These are phyloP conservation scores for Ylistrum balloti DNA, from an alignment of 1,140 invertebrate genomes.

Conservation along the genomic window DNA sequence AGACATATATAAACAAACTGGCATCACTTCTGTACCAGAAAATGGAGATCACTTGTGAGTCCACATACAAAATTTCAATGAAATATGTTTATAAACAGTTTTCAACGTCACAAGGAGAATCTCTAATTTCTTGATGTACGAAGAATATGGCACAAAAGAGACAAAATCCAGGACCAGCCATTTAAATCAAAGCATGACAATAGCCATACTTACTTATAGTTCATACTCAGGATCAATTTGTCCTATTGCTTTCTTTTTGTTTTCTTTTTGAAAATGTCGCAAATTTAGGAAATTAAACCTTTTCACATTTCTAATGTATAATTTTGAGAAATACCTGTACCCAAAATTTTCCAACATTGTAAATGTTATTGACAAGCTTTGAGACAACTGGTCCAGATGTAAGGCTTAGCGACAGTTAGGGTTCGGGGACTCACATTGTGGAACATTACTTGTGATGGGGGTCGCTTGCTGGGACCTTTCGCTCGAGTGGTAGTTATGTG, in stretches of 20 bases:
- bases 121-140: neutral
- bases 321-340: too few species aligned
- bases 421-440: slow-evolving; percentile 62
- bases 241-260: neutral
- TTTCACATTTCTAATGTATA: too few species aligned
- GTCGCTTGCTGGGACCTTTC: slow-evolving; percentile 86
- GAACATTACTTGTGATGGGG: slow-evolving; percentile 84
- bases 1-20: too few species aligned
- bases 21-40: neutral
- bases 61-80: neutral
- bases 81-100: neutral
- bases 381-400: slow-evolving; percentile 1
- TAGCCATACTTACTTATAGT: too few species aligned
- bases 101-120: neutral
- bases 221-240: too few species aligned
- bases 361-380: neutral
- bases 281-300: too few species aligned
- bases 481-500: slow-evolving; percentile 87
- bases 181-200: neutral
- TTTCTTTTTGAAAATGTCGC: too few species aligned
- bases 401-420: slow-evolving; percentile 11
- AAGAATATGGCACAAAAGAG: neutral
- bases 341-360: too few species aligned
- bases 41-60: neutral
- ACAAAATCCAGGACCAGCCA: slow-evolving; percentile 30